Evolutionary conservation across 1,140 invertebrate genomes (phyloP), one percentile per base, ranked within the genome.

Genomic region (Zaprionus taronus): DNA sequence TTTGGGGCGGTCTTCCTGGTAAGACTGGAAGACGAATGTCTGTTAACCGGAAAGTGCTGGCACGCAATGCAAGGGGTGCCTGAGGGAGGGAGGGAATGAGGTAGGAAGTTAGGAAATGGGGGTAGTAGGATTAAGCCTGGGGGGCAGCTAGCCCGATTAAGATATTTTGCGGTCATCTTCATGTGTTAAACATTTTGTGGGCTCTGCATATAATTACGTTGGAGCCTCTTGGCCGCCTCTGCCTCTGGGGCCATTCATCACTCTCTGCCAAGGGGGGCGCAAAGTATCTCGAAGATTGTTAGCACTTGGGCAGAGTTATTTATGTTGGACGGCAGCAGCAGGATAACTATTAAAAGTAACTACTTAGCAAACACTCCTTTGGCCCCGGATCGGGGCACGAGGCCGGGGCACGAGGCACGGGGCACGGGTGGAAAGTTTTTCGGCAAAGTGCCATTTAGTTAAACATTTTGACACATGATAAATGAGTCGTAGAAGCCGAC

Each of bases 401-500:
- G 9, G 31, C 9, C 0, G 31, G 2, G 31, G 31, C 31, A 34
- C 9, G 28, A 0, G 28, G 28, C 28, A 9, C 1, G 7, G n/a
- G 47, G n/a, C 17, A 67, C 55, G 38, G 49, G 49, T 63, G 38
- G 34, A 75, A 89, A 84, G 56, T 89, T 87, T 89, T 89, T 83
- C 71, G 78, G 84, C 81, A 83, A 87, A 86, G 83, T 86, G 83
- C 74, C 85, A 89, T 87, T 84, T 87, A 81, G 84, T 83, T 81
- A 85, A 91, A 80, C 79, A 79, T 85, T 90, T 83, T 89, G 85
- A 85, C 85, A 89, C 85, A 89, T 89, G 85, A 89, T 89, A 89
- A 89, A 89, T 89, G 85, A 89, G 81, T 84, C 78, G 80, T 84
- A 73, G 73, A 73, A 66, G 68, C 56, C 56, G 64, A 58, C 58